These are phyloP conservation scores for Scaptomyza flava DNA, from an alignment of 2,888 invertebrate species.

Conservation along the genomic window DNA sequence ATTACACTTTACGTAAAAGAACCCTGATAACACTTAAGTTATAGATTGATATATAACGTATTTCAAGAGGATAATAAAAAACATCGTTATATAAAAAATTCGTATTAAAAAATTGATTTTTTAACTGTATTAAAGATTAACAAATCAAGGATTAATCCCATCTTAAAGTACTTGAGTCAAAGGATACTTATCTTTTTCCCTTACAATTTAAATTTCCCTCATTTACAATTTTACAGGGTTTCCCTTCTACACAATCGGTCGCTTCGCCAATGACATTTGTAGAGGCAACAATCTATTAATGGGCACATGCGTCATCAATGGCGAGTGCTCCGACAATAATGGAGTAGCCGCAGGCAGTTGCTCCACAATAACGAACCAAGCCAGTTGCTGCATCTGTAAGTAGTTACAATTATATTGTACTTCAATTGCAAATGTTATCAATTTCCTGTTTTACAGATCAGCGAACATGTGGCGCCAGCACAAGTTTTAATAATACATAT, in stretches of 20 bases:
- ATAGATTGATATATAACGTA: not conserved
- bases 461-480: conserved; percentile 89
- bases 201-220: not conserved
- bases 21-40: not conserved
- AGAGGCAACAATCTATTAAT: conserved; percentile 87
- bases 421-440: conserved; percentile 2
- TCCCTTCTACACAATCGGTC: conserved; percentile 90
- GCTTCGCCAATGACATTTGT: conserved; percentile 90
- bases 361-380: conserved; percentile 88
- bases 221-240: conserved; percentile 85
- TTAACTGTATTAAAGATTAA: too few relatives aligned
- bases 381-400: conserved; percentile 93
- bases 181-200: too few relatives aligned
- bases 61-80: too few relatives aligned
- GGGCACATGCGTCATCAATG: conserved; percentile 91
- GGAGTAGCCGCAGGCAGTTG: conserved; percentile 91
- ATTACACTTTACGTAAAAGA: too few relatives aligned
- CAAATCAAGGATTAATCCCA: too few relatives aligned
- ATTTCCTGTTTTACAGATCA: conserved; percentile 86
- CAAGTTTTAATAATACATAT: conserved; percentile 92
- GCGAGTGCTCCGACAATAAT: conserved; percentile 89
- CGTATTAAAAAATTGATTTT: too few relatives aligned
- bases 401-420: conserved; percentile 33
- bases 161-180: too few relatives aligned
- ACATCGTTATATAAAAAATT: too few relatives aligned